Evolutionary conservation across 2,888 invertebrate species (phyloP).

Genomic region (Amphipyra tragopoginis): DNA sequence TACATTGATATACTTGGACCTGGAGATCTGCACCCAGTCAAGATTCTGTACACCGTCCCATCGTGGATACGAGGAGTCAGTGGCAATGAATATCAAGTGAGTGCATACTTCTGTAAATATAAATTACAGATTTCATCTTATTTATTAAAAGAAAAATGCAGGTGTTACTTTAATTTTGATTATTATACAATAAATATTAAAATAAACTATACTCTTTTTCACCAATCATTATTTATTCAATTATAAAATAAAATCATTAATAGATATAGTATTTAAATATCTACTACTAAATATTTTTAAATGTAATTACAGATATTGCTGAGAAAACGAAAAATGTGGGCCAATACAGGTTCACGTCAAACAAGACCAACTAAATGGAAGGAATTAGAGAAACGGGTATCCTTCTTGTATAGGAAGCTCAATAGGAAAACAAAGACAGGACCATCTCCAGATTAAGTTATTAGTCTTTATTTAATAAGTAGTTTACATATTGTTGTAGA

Average conservation of each 20-base stretch:
- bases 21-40: conserved; percentile 94
- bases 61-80: conserved; percentile 96
- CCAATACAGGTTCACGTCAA: conserved; percentile 88
- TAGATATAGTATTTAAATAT: too few relatives aligned
- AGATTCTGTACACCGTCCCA: conserved; percentile 95
- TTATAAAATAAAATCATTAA: too few relatives aligned
- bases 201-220: too few relatives aligned
- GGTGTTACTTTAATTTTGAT: background rate
- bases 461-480: conserved; percentile 26
- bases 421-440: conserved; percentile 95
- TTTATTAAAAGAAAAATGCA: too few relatives aligned
- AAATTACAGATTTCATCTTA: background rate
- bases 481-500: conserved; percentile 34
- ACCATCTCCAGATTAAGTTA: conserved; percentile 75
- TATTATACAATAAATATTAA: too few relatives aligned
- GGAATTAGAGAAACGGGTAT: conserved; percentile 93
- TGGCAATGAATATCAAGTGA: conserved; percentile 94
- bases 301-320: conserved; percentile 86
- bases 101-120: conserved; percentile 42
- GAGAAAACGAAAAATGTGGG: conserved; percentile 92
- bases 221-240: too few relatives aligned
- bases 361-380: conserved; percentile 94
- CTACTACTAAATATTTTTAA: background rate
- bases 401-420: conserved; percentile 93
- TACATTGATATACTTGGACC: conserved; percentile 98